Percentiles rank a stretch among this genome's conserved stretches.
Conservation (phyloP, 2,113 vertebrate species). For the Cyanoramphus novaezelandiae region DNA sequence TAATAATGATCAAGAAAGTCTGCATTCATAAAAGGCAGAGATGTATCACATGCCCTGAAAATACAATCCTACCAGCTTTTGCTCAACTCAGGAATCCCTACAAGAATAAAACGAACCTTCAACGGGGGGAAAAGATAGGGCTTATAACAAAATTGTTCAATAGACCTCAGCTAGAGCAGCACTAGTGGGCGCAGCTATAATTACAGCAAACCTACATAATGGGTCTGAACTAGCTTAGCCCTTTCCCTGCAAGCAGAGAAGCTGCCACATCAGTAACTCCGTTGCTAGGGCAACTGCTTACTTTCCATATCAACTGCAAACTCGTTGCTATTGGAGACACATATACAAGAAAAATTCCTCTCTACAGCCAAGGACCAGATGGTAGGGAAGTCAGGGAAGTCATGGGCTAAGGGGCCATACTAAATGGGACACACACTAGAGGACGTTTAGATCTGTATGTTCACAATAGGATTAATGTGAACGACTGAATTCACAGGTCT, state of each 20-base stretch:
- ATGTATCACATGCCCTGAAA: background rate
- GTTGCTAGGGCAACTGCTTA: slow-evolving; percentile 95
- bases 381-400: slow-evolving; percentile 82
- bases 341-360: slow-evolving; percentile 93
- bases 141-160: background rate
- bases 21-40: slow-evolving; percentile 12
- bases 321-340: slow-evolving; percentile 90
- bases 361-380: slow-evolving; percentile 89
- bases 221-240: slow-evolving; percentile 70
- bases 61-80: slow-evolving; percentile 27
- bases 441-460: slow-evolving; percentile 1
- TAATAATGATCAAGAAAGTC: background rate
- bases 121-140: background rate
- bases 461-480: slow-evolving; percentile 39
- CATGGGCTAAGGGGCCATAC: slow-evolving; percentile 70
- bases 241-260: slow-evolving; percentile 66
- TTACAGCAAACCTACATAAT: slow-evolving; percentile 51
- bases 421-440: slow-evolving; percentile 56
- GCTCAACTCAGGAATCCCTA: slow-evolving; percentile 35
- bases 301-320: slow-evolving; percentile 96
- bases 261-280: slow-evolving; percentile 90
- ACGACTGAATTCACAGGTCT: slow-evolving; percentile 41
- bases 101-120: background rate
- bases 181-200: slow-evolving; percentile 31
- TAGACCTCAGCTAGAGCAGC: background rate